Percentiles rank a stretch among this genome's conserved stretches.
These are phyloP conservation scores for Zoanthus sociatus DNA, from an alignment of 92 coral and sea anemone genomes.

Conservation along the genomic window DNA sequence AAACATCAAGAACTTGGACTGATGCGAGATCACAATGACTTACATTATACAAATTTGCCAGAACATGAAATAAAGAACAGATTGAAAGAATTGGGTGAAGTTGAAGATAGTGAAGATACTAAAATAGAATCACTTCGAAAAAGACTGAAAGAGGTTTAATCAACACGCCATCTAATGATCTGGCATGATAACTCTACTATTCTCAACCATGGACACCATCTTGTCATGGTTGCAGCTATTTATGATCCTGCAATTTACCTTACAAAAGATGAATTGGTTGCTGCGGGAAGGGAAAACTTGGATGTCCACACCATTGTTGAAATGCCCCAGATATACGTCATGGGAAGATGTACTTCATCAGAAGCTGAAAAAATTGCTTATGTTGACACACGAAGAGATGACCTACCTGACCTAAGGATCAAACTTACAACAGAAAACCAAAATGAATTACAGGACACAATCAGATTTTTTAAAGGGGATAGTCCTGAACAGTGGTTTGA, in stretches of 20 bases:
- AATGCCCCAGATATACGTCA: conserved; percentile 52
- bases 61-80: background rate
- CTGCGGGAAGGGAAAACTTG: background rate
- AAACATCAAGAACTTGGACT: conserved; percentile 38
- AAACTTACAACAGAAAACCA: conserved; percentile 25
- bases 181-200: conserved; percentile 51
- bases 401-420: conserved; percentile 29
- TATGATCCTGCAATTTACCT: conserved; percentile 56
- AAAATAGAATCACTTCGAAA: background rate
- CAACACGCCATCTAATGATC: conserved; percentile 43
- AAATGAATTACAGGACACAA: conserved; percentile 6
- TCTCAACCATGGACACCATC: conserved; percentile 46
- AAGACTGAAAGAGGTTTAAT: background rate
- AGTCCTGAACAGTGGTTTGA: conserved; percentile 53
- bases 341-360: conserved; percentile 55
- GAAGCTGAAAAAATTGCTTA: conserved; percentile 58
- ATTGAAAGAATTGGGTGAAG: conserved; percentile 42
- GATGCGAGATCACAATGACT: conserved; percentile 21
- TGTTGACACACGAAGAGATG: conserved; percentile 47
- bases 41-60: conserved; percentile 27
- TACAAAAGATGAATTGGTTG: conserved; percentile 32
- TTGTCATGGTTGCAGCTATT: background rate
- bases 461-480: conserved; percentile 45
- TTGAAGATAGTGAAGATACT: background rate
- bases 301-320: conserved; percentile 61